Percentiles rank a stretch among this genome's conserved stretches.
These are phyloP conservation scores for Empidonax alnorum DNA, from an alignment of 2,113 vertebrate species.

Conservation along the genomic window DNA sequence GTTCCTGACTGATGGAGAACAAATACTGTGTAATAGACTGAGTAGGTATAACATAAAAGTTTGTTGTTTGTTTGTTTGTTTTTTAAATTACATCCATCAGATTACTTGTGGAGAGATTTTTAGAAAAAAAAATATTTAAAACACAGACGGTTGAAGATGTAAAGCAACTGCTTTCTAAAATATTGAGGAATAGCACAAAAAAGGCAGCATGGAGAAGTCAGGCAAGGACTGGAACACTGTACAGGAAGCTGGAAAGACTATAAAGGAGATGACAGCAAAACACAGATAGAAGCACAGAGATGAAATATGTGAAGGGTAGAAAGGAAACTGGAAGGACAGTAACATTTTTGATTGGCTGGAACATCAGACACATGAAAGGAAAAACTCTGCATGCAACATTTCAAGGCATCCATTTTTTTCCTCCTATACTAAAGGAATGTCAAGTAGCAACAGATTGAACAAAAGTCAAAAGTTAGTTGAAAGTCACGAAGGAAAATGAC, in stretches of 20 bases:
- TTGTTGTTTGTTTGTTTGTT: accelerated
- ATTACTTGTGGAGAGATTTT: background rate
- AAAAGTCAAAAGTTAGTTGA: background rate
- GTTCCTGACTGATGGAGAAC: background rate
- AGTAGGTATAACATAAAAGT: background rate
- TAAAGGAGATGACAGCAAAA: background rate
- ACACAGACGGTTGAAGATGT: background rate
- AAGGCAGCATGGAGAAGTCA: background rate
- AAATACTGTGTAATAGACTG: background rate
- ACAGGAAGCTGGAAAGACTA: background rate
- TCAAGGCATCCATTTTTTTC: constrained; percentile 9
- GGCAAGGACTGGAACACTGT: background rate
- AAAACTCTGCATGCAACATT: background rate
- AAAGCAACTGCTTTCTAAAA: background rate
- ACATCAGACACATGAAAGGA: background rate
- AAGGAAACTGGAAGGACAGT: background rate
- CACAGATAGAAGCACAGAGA: background rate
- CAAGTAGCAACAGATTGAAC: background rate
- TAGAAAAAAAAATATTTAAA: background rate
- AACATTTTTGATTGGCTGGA: constrained; percentile 1
- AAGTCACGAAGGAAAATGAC: background rate
- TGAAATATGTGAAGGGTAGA: background rate
- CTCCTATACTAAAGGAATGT: background rate
- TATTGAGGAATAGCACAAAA: background rate
- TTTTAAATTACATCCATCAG: background rate